Conservation (phyloP, 2,113 vertebrate species). For the Corynorhinus townsendii region DNA sequence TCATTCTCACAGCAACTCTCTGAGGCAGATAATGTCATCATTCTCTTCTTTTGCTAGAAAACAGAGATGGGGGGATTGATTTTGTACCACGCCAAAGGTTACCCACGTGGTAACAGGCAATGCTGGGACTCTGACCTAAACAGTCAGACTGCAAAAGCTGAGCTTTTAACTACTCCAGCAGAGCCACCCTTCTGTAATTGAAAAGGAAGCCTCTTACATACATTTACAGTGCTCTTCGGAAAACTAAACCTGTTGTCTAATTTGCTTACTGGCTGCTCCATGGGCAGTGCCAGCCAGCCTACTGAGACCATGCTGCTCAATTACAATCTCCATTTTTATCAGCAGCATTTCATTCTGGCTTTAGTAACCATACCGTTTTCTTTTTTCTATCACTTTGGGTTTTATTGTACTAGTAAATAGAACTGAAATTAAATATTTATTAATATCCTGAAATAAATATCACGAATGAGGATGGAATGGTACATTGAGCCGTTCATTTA, state of each 20-base stretch:
- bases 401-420: constrained; percentile 60
- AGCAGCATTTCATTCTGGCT: neutral
- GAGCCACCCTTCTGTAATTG: neutral
- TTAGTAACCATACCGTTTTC: constrained; percentile 54
- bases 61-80: neutral
- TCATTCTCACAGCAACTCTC: neutral
- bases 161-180: neutral
- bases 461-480: constrained; percentile 27
- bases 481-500: constrained; percentile 4
- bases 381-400: constrained; percentile 57
- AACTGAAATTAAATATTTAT: constrained; percentile 70
- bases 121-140: neutral
- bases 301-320: neutral
- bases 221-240: neutral
- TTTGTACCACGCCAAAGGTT: neutral
- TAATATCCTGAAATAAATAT: constrained; percentile 63
- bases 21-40: neutral
- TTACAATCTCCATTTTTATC: constrained; percentile 4
- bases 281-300: neutral
- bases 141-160: neutral
- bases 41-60: neutral
- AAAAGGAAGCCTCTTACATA: neutral
- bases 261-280: neutral
- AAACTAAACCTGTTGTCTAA: neutral
- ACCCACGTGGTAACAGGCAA: neutral